Evolutionary conservation across 2,797 vertebrate genomes (phyloP), one percentile per base, ranked within the genome.

Genomic region (Hydrocynus forskahlii): DNA sequence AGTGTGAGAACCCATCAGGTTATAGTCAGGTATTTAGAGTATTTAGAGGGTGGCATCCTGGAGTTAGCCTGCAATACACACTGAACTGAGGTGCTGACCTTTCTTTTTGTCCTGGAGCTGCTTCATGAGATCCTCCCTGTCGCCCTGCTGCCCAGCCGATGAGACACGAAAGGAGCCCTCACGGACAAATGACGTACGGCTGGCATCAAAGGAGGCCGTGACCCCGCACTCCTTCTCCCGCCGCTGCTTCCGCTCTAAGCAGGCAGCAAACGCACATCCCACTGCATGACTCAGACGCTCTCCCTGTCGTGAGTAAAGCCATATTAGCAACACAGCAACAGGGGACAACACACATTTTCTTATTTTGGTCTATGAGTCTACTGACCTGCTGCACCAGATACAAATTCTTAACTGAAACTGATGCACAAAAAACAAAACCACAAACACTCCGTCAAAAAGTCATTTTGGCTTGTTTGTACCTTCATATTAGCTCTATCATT

Each of bases 141-240:
- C 93, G 4, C 90, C 86, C 35, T 93, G 94, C 84, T 95, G 93
- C 54, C 89, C 87, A 75, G 91, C 90, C 2, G 94, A 91, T 0
- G 95, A 93, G 19, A 94, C 86, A 2, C 96, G 95, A 92, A 97
- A 98, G 67, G 97, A 98, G 38, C 96, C 96, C 84, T 97, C 96
- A 0, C 96, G 95, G 19, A 96, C 94, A 1, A 97, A 97, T 0
- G 96, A 97, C 29, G 96, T 97, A 81, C 97, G 95, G 77, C 94
- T 97, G 87, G 97, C 95, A 0, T 97, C 97, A 0, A 97, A 97
- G 13, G 96, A 96, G 0, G 96, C 97, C 0, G 97, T 97, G 79
- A 97, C 96, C 0, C 97, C 97, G 0, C 97, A 97, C 88, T 98
- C 96, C 87, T 98, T 97, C 90, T 98, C 97, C 23, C 97, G 83